Evolutionary conservation across 2,888 invertebrate species (phyloP), one percentile per base, ranked within the genome.

Genomic region (Belgica antarctica): DNA sequence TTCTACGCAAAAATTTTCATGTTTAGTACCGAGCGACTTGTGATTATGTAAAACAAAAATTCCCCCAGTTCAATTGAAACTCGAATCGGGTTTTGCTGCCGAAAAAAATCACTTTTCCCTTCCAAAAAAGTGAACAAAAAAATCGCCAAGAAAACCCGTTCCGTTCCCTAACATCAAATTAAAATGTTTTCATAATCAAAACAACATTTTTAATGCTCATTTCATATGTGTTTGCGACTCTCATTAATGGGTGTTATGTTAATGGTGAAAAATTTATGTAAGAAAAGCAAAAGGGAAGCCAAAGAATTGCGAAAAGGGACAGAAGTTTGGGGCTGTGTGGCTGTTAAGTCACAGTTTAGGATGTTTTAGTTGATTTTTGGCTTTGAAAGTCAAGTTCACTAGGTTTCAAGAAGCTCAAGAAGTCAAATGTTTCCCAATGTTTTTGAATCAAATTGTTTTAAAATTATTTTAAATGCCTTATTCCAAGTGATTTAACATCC

Each of bases 191-290:
- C 61, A 61, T 61, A 61, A 61, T 61, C 61, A 28, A 61, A 61
- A 61, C 28, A 61, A 28, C 61, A 27, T 28, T 52, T 61, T 27
- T 27, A 61, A 61, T 61, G 61, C 61, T 61, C 61, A 61, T 28
- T 61, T 61, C 61, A 15, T n/a, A 17, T 47, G 47, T 61, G 52
- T 52, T 52, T 22, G 22, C 19, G 52, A 52, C 19, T 52, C 52
- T 61, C 27, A 27, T 61, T 61, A 61, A 61, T 61, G 61, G 25
- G 28, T 61, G 61, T 61, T 61, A 61, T 61, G 61, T 28, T 61
- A 61, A 61, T 61, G 61, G 28, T 8, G 22, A 52, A 52, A 22
- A 7, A 19, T 52, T 52, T 22, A n/a, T 52, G 52, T 19, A 52
- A 52, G 22, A 41, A 15, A 15, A 41, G 41, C 41, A 12, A 34